Base-by-base conservation (phyloP, 1,140 invertebrate genomes). In the Onthophagus taurus region DNA sequence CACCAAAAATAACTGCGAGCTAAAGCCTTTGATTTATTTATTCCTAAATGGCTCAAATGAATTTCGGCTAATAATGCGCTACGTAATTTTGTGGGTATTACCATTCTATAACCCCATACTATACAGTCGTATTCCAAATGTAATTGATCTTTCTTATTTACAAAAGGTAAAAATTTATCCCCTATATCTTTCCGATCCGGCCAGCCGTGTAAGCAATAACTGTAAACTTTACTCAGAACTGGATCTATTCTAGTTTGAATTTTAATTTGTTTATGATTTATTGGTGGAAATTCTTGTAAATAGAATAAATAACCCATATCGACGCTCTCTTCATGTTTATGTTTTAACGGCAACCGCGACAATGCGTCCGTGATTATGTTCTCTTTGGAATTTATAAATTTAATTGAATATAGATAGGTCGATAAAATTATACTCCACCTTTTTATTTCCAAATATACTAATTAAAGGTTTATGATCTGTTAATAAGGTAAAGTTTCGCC, bases 51-150 rank as follows among this genome's bases (percentile, higher is more conserved):
- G 7, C 16, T 19, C n/a, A 19, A n/a, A 21, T 64, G 59, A 14
- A 64, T 45, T 36, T 60, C 52, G 20, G 50, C 42, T 30, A 62
- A 29, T n/a, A 61, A n/a, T 1, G 12, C 11, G 1, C 47, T 17
- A 16, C 49, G 43, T 18, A 58, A 47, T 16, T n/a, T 42, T 17
- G 7, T 14, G 0, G 60, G 56, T 26, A 63, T 43, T 8, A 61
- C 42, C n/a, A 61, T 41, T 21, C 53, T 26, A 42, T 60, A 54
- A 2, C 54, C 54, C 50, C 52, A 55, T n/a, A 58, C 30, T 24
- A 61, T 20, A 44, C 49, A 57, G 2, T 48, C 48, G 1, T 59
- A 29, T 26, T 57, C 50, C 6, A 48, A 14, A 17, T 45, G 26
- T 30, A 57, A 38, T 20, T 45, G 51, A 24, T 49, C 35, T 38